phyloP scores from a whole-genome alignment of 2,888 invertebrate genomes.

The Patella ulyssiponensis region DNA sequence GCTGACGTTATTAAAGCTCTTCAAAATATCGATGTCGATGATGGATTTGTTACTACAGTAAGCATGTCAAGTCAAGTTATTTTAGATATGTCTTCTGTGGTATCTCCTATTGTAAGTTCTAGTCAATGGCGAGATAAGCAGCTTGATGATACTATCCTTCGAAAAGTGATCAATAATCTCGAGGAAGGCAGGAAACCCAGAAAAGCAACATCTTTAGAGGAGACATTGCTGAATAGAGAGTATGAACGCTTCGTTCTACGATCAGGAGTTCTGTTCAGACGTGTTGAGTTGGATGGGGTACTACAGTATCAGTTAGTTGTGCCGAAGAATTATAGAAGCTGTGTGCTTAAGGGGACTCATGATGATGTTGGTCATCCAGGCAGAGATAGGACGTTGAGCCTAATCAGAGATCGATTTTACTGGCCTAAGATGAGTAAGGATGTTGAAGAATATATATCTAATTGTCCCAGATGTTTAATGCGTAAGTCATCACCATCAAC shows the following conservation, averaged over 20 bases:
- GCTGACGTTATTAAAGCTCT: neutral
- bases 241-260: neutral
- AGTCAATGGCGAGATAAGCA: neutral
- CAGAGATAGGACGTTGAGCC: constrained; percentile 25
- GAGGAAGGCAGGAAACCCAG: neutral
- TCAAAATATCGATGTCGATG: neutral
- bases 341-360: constrained; percentile 31
- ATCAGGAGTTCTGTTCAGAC: neutral
- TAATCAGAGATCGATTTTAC: constrained; percentile 38
- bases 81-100: too few species aligned
- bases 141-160: neutral
- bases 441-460: constrained; percentile 30
- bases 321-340: constrained; percentile 18
- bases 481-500: constrained; percentile 12
- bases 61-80: constrained; percentile 1
- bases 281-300: neutral
- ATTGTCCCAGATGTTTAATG: constrained; percentile 29
- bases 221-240: neutral
- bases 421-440: constrained; percentile 39
- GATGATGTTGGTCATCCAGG: constrained; percentile 40
- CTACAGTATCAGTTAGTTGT: constrained; percentile 27
- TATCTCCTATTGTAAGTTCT: neutral
- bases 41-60: neutral
- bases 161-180: neutral
- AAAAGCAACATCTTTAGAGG: neutral